Evolutionary conservation across 1,140 invertebrate species (phyloP).

Genomic region (Drosophila sp.): DNA sequence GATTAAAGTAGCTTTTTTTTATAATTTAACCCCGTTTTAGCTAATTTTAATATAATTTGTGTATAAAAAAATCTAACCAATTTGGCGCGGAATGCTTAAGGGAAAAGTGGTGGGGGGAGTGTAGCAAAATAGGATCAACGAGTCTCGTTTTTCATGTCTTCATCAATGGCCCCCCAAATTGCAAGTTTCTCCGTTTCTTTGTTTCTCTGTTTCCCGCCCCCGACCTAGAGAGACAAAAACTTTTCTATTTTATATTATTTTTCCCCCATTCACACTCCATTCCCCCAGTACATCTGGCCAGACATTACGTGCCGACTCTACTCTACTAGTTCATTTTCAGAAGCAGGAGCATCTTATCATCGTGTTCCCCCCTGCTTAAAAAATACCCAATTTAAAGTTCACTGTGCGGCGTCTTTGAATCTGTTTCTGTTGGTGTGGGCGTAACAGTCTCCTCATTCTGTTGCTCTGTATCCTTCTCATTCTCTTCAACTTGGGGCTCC

Average conservation of each 20-base stretch:
- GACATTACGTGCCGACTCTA: slow-evolving; percentile 1
- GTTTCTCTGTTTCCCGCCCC: background rate
- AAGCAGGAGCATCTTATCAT: slow-evolving; percentile 15
- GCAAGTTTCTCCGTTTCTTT: background rate
- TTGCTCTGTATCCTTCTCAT: slow-evolving; percentile 5
- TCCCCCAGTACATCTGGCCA: background rate
- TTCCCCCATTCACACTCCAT: background rate
- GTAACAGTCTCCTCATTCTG: slow-evolving; percentile 15
- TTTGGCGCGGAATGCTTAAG: slow-evolving; percentile 20
- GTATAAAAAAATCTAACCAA: slow-evolving; percentile 49
- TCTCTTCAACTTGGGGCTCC: slow-evolving; percentile 46
- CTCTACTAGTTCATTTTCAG: slow-evolving; percentile 20
- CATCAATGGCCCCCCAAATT: background rate
- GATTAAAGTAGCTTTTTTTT: slow-evolving; percentile 50
- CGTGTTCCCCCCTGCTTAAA: background rate
- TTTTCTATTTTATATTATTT: background rate
- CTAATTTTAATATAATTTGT: slow-evolving; percentile 52
- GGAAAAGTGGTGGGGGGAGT: background rate
- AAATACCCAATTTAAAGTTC: slow-evolving; percentile 60
- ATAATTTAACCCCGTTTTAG: slow-evolving; percentile 70
- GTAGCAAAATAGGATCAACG: background rate
- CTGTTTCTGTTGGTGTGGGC: slow-evolving; percentile 37
- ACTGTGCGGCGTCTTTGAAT: slow-evolving; percentile 68
- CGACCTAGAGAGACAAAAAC: slow-evolving; percentile 3
- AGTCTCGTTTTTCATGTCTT: background rate